Base-by-base conservation (phyloP, 1,140 invertebrate genomes). In the Musca domestica region DNA sequence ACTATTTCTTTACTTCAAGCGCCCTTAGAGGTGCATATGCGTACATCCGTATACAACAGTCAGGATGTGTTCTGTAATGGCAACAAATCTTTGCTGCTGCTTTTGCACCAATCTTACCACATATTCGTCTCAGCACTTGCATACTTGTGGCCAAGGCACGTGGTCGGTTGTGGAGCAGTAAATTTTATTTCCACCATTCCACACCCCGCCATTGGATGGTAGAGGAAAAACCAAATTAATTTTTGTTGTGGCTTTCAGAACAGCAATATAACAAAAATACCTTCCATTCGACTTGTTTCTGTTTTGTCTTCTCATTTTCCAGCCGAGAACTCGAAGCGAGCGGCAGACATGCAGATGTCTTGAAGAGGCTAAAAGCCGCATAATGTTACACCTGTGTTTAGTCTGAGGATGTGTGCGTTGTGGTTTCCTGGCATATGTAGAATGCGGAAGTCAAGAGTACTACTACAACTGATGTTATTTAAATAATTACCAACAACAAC, bases 401-500 rank as follows among this genome's bases (percentile, higher is more conserved):
- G 56, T 17, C 30, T 61, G n/a, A 22, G 56, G 34, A 61, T 61
- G 56, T 61, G 27, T 61, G 56, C 34, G 34, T 41, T 41, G 56
- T 34, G 56, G 56, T 61, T 61, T 61, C 25, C 34, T 41, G 34
- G 34, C 34, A 41, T 41, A 41, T 41, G 30, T 61, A 61, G 41
- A 34, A 61, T 34, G 34, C 56, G 17, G 56, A 41, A 61, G 56
- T 17, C n/a, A 17, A 20, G 17, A 34, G 56, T 61, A 61, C 34
- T 20, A 61, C 30, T 61, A 61, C 56, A 61, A 61, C 30, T 61
- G 56, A 61, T 61, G 56, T 61, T 41, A 61, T 61, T 61, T 61
- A 61, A 61, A 61, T 61, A 61, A 61, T 61, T 61, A 61, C 56
- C 19, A 61, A 61, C 27, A 61, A 61, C 30, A 61, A 41, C 27